A percentile compares a stretch with the other conserved stretches of the same genome.
Evolutionary conservation across 1,140 invertebrate species (phyloP).

Genomic region (Coboldia fuscipes): DNA sequence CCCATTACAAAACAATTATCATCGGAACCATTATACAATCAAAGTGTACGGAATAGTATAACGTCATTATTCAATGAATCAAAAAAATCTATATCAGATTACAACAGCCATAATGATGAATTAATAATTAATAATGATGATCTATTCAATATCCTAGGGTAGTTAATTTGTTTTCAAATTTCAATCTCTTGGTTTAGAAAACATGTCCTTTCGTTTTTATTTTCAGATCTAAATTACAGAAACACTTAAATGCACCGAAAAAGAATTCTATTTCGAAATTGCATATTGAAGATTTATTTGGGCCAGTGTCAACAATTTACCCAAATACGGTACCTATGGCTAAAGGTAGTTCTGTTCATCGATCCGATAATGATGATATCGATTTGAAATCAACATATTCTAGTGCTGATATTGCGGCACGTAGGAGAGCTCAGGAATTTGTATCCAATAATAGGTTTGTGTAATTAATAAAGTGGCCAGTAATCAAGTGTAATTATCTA

Average conservation of each 20-base stretch:
- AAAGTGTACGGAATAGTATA: slow-evolving; percentile 9
- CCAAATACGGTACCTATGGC: slow-evolving; percentile 17
- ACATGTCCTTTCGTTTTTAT: neutral
- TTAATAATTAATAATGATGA: slow-evolving; percentile 33
- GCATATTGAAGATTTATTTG: slow-evolving; percentile 18
- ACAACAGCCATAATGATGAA: slow-evolving; percentile 12
- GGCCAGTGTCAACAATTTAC: slow-evolving; percentile 14
- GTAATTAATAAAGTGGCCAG: neutral
- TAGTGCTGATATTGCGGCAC: neutral
- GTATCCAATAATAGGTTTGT: neutral
- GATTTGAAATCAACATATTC: neutral
- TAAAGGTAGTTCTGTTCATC: neutral
- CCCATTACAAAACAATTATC: slow-evolving; percentile 6
- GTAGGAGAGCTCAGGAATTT: neutral
- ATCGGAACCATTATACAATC: slow-evolving; percentile 10
- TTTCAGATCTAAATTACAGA: slow-evolving; percentile 17
- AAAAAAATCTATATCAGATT: slow-evolving; percentile 9
- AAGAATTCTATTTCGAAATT: slow-evolving; percentile 15
- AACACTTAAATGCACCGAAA: slow-evolving; percentile 14
- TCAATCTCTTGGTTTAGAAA: neutral
- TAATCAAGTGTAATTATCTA: neutral
- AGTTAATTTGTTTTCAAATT: neutral
- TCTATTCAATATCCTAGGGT: slow-evolving; percentile 34
- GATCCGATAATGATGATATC: neutral
- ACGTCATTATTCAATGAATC: slow-evolving; percentile 9